Base-by-base conservation (phyloP, 1,140 invertebrate species). In the Heterodera schachtii region DNA sequence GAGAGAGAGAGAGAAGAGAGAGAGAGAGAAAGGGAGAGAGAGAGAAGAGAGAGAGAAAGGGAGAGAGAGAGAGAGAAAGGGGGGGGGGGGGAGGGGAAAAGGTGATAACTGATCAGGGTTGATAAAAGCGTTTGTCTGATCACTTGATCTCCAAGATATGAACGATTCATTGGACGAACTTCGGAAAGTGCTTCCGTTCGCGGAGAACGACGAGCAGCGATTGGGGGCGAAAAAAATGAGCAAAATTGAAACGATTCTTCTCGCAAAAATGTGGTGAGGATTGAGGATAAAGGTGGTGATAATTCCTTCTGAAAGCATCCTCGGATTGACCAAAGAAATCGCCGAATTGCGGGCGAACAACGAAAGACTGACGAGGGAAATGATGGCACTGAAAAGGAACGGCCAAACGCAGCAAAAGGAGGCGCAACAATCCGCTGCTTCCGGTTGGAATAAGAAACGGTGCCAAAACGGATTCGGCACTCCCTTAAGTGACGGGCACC, bases 141-240 rank as follows among this genome's bases (percentile, higher is more conserved):
- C 31, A 31, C 31, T 31, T 31, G 31, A 31, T 31, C 31, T 98
- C 96, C 96, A 98, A 89, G 96, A 98, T 92, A 91, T 98, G 86
- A 98, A 98, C 89, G 95, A 97, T 90, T 96, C 96, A 0, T 91
- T 98, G 64, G 96, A 98, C 89, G 96, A 98, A 90, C 92, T 98
- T 6, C 92, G 96, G 16, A 93, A 93, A 74, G 95, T 97, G 11
- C 87, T 89, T 73, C 88, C 88, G 3, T 90, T 89, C 78, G 82
- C 88, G 46, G 82, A 84, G 8, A 75, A 11, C 44, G 84, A 86
- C 64, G 84, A 87, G 64, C 83, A 87, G 64, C 83, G 96, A 19
- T 96, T 96, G 0, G 98, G 96, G 3, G 96, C 99, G 7, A 92
- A 97, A 60, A 99, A 99, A 90, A 91, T 99, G n/a, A 97, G 95